Conservation (phyloP, 2,888 invertebrate species). For the Pollenia angustigena region DNA sequence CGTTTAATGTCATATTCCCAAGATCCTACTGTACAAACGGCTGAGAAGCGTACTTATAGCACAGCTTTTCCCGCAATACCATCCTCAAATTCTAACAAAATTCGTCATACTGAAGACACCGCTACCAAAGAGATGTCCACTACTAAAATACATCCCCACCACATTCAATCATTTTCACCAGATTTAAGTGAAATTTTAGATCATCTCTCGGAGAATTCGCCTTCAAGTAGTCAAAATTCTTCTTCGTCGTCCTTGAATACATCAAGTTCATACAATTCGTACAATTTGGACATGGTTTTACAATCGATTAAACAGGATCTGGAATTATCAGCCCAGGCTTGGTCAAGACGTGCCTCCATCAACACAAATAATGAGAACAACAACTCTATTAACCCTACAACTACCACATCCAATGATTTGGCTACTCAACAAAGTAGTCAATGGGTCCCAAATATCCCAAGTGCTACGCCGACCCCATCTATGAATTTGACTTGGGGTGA, state of each 20-base stretch:
- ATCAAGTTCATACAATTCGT: background rate
- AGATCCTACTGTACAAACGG: slow-evolving; percentile 75
- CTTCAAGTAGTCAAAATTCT: slow-evolving; percentile 33
- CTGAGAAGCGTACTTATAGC: slow-evolving; percentile 34
- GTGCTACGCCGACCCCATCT: slow-evolving; percentile 62
- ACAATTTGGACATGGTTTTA: slow-evolving; percentile 64
- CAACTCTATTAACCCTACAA: background rate
- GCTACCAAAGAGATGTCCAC: background rate
- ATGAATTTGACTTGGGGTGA: slow-evolving; percentile 79
- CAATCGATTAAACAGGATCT: slow-evolving; percentile 65
- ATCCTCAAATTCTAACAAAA: background rate
- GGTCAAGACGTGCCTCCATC: background rate
- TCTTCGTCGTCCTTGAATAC: slow-evolving; percentile 35
- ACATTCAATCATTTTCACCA: slow-evolving; percentile 36
- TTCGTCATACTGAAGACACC: background rate
- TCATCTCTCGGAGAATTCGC: slow-evolving; percentile 54
- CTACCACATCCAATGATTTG: background rate
- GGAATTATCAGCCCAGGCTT: slow-evolving; percentile 61
- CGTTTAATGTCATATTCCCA: slow-evolving; percentile 79
- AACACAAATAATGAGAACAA: background rate
- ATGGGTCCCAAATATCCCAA: slow-evolving; percentile 24
- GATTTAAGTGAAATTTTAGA: slow-evolving; percentile 70
- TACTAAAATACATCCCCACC: background rate
- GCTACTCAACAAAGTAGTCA: background rate
- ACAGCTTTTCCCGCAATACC: slow-evolving; percentile 19